Percentiles rank a stretch among this genome's conserved stretches.
phyloP scores from a whole-genome alignment of 92 coral and sea anemone genomes.

The Montipora capitata region DNA sequence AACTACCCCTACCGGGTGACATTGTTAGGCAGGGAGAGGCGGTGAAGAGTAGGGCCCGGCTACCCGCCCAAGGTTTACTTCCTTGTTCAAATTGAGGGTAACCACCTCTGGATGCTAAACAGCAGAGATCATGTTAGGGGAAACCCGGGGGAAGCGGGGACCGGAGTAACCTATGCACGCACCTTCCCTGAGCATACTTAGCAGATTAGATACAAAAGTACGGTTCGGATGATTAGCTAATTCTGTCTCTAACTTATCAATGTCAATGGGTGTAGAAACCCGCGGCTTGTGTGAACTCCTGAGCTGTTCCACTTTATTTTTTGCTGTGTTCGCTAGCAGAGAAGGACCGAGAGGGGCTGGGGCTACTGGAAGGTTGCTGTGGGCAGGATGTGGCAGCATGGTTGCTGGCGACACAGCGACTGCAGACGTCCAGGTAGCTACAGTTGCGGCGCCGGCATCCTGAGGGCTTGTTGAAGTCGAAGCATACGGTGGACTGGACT shows the following conservation, averaged over 20 bases:
- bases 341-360: not conserved
- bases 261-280: not conserved
- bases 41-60: too few species aligned
- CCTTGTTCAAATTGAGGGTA: too few species aligned
- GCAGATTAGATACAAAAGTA: not conserved
- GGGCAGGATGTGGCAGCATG: not conserved
- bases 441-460: too few species aligned
- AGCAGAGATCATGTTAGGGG: not conserved
- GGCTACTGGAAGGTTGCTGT: not conserved
- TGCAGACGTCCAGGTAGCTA: too few species aligned
- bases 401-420: too few species aligned
- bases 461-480: too few species aligned
- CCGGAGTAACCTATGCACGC: slow-evolving; percentile 7
- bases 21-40: not conserved
- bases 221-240: slow-evolving; percentile 33
- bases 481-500: too few species aligned
- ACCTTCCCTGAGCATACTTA: not conserved
- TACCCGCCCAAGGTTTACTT: too few species aligned
- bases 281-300: not conserved
- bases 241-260: slow-evolving; percentile 13
- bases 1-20: slow-evolving; percentile 1
- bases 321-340: not conserved
- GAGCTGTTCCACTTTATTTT: not conserved
- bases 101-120: not conserved
- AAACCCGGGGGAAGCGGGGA: not conserved